phyloP scores from a whole-genome alignment of 2,113 vertebrate genomes.

The Pontoporia blainvillei region DNA sequence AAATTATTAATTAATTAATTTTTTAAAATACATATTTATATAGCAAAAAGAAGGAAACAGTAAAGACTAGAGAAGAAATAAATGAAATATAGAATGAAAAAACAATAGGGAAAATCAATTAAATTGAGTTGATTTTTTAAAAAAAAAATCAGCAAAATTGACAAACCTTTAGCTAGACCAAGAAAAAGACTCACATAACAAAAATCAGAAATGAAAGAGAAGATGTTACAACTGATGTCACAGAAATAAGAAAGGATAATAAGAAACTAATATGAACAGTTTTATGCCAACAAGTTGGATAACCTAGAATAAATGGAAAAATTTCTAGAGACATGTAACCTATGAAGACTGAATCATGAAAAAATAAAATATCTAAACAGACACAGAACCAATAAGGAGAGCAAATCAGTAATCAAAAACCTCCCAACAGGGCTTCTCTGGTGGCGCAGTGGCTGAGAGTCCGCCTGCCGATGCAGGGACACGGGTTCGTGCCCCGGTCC shows the following conservation, averaged over 20 bases:
- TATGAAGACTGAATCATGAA: background rate
- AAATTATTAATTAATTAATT: too few species aligned
- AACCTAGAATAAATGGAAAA: background rate
- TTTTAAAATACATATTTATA: background rate
- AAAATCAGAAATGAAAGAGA: background rate
- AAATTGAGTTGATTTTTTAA: background rate
- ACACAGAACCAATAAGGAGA: background rate
- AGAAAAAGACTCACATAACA: background rate
- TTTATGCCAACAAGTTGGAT: too few species aligned
- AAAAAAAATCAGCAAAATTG: background rate
- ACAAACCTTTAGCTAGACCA: background rate
- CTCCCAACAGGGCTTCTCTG: background rate
- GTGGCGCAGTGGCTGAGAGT: too few species aligned
- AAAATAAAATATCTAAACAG: background rate
- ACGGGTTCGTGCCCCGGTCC: too few species aligned
- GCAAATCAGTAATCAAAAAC: background rate
- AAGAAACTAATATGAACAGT: too few species aligned
- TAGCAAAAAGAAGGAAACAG: background rate
- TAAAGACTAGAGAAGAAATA: background rate
- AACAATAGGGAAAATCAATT: background rate
- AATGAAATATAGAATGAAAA: background rate
- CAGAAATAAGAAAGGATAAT: background rate
- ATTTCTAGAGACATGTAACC: background rate
- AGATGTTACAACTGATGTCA: background rate
- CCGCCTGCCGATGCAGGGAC: too few species aligned